Evolutionary conservation across 2,888 invertebrate species (phyloP), one percentile per base, ranked within the genome.

Genomic region (Thelaira solivaga): DNA sequence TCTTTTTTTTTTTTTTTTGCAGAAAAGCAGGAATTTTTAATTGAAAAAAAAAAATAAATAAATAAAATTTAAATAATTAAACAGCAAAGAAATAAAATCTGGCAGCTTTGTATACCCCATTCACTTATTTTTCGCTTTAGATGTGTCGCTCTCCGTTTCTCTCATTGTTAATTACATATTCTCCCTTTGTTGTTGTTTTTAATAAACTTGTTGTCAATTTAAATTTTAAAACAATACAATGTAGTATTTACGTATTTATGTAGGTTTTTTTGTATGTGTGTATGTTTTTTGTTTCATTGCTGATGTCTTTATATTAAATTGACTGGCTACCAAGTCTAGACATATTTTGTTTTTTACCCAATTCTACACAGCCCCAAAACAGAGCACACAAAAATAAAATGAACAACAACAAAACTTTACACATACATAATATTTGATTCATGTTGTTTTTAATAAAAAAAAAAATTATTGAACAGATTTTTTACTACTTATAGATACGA

Each of bases 241-340:
- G 55, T 36, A 24, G 3, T 59, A 45, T 5, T 22, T 22, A 4
- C 6, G 26, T 6, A 26, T 5, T 26, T 4, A 26, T 26, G 26
- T 4, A 4, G 6, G 26, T 6, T 2, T 55, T 43, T 22, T 24
- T 22, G 6, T 29, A 3, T n/a, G n/a, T n/a, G 36, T 57, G n/a
- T 59, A 4, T 43, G 10, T 24, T 20, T 13, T 20, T 47, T 16
- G 18, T 65, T 39, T 8, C 7, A 11, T 31, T 67, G 34, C 53
- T 59, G 22, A 47, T 69, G 47, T 64, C 34, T 62, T 47, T 51
- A 26, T 65, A 41, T 72, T 72, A 49, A 72, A 79, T 75, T 68
- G 34, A 64, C n/a, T n/a, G 72, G 71, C 65, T 75, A 67, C 62
- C 62, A 71, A 36, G 79, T 80, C 79, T 80, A 80, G 79, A 76